Percentiles rank a stretch among this genome's conserved stretches.
phyloP scores from a whole-genome alignment of 23 tunicate genomes.

The Diplosoma virens region DNA sequence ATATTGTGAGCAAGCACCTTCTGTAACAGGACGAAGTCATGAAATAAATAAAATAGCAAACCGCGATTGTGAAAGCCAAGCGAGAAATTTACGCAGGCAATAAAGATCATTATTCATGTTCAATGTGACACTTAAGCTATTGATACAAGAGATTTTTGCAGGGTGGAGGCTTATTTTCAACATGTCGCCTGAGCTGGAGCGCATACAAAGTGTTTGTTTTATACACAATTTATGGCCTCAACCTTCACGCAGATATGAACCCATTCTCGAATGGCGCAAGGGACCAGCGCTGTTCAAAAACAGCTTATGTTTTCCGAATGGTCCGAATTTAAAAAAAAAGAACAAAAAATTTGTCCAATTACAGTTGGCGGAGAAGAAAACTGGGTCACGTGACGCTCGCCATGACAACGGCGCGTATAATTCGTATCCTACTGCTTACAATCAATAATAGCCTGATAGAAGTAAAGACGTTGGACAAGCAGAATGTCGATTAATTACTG shows the following conservation, averaged over 20 bases:
- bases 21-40: too few relatives aligned
- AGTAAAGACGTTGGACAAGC: neutral
- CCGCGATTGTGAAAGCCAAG: neutral
- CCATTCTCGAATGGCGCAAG: neutral
- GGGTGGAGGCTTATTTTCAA: constrained; percentile 21
- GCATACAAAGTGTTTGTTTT: constrained; percentile 6
- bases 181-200: neutral
- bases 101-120: constrained; percentile 55
- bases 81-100: constrained; percentile 23
- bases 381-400: neutral
- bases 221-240: constrained; percentile 9
- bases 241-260: constrained; percentile 1
- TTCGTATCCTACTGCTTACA: neutral
- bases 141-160: constrained; percentile 10
- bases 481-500: constrained; percentile 23
- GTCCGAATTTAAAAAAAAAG: too few relatives aligned
- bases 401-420: neutral
- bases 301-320: too few relatives aligned
- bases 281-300: too few relatives aligned
- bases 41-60: constrained; percentile 20
- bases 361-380: neutral
- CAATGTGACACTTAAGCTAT: constrained; percentile 23
- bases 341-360: neutral
- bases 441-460: constrained; percentile 2
- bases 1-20: too few relatives aligned